Base-by-base conservation (phyloP, 2,888 invertebrate species). In the Luperina testacea region DNA sequence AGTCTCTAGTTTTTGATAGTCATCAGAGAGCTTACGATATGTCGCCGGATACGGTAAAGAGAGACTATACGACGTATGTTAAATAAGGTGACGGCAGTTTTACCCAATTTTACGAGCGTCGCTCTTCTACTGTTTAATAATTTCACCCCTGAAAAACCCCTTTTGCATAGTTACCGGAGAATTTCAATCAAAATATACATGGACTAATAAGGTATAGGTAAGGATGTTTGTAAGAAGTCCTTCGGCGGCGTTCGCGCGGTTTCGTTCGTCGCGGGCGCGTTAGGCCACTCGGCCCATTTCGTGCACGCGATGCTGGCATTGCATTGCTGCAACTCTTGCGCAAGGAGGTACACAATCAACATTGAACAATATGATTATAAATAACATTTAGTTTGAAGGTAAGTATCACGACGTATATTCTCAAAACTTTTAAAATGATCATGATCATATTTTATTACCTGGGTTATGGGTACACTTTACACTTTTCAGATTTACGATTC, bases 271-370 rank as follows among this genome's bases (percentile, higher is more conserved):
- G 77, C 48, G 53, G 45, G 74, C 69, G 77, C 76, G 45, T 84
- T 83, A 57, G 69, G 76, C 78, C 75, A 82, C 68, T 75, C 80
- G 87, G 75, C 83, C 81, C 70, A 82, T 85, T 83, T 86, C 78
- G 81, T 80, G 78, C 88, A 88, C 87, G 87, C 89, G 71, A 88
- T 79, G 77, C 72, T 80, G 75, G 73, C 72, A 85, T 75, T 85
- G 73, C 72, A 85, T 75, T 85, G 74, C 69, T 51, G 45, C 82
- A 87, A 78, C 64, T 77, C 48, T 86, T 85, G 59, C 48, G 53
- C 72, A 85, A 85, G 51, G 15, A 81, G 78, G 42, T 24, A 2
- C 38, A 72, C 69, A 77, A 76, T 63, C 69, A 75, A 76, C 71
- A 70, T 70, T 68, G 15, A n/a, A n/a, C n/a, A n/a, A 27, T 27